Conservation (phyloP, 2,113 vertebrate species). For the Anser cygnoides region DNA sequence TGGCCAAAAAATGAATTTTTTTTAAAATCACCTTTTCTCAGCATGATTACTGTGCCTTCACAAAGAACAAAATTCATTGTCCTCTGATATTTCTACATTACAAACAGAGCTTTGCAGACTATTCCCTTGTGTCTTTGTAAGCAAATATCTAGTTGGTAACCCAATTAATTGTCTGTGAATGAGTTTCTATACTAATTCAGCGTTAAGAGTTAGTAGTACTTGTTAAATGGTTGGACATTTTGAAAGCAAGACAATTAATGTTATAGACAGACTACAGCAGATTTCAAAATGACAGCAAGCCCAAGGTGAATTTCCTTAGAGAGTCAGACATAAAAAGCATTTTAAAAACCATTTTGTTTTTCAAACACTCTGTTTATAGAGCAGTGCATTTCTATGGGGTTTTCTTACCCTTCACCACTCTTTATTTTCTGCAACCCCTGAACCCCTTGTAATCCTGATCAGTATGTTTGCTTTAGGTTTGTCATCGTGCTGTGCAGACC, state of each 20-base stretch:
- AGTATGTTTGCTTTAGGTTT: not conserved
- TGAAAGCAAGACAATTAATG: not conserved
- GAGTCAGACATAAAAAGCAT: not conserved
- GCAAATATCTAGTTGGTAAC: not conserved
- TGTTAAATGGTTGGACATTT: not conserved
- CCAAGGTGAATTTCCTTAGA: not conserved
- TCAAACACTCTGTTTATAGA: not conserved
- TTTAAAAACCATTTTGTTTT: not conserved
- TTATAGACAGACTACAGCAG: not conserved
- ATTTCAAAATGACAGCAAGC: not conserved
- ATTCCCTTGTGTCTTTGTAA: not conserved
- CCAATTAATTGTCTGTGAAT: not conserved
- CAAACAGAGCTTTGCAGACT: not conserved
- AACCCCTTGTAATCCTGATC: not conserved
- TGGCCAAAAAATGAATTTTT: not conserved
- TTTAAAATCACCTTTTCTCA: not conserved
- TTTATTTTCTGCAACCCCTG: not conserved
- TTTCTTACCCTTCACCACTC: not conserved
- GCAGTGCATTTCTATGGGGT: not conserved
- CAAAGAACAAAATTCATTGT: not conserved
- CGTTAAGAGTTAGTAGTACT: not conserved
- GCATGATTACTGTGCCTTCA: not conserved
- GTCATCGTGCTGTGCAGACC: fast-evolving
- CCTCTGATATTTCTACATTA: not conserved
- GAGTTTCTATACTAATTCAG: not conserved